A percentile compares a stretch with the other conserved stretches of the same genome.
Evolutionary conservation across 1,140 invertebrate species (phyloP).

Genomic region (Harlomillsia oculata): DNA sequence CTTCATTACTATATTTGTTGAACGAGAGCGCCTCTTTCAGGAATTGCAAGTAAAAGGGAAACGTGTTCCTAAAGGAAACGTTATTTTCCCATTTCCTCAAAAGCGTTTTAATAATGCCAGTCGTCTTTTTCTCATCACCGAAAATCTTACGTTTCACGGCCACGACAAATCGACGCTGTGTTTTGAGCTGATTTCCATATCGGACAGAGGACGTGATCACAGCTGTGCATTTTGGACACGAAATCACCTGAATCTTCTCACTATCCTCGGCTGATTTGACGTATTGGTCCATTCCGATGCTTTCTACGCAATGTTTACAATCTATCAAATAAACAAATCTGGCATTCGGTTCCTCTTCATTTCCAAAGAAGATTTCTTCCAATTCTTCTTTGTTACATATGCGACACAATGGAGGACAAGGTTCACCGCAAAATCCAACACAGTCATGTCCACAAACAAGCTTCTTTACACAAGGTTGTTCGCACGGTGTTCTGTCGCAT

Average conservation of each 20-base stretch:
- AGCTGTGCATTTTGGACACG: constrained; percentile 46
- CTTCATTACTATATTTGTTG: constrained; percentile 2
- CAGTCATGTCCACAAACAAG: constrained; percentile 52
- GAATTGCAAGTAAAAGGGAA: not conserved
- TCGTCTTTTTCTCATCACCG: constrained; percentile 22
- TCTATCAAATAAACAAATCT: constrained; percentile 54
- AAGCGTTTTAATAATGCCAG: not conserved
- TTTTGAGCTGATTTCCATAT: constrained; percentile 43
- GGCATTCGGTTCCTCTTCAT: constrained; percentile 48
- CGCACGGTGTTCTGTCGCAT: constrained; percentile 47
- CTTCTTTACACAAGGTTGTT: constrained; percentile 43
- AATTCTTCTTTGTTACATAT: constrained; percentile 44
- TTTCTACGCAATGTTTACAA: constrained; percentile 54
- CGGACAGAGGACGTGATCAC: constrained; percentile 42
- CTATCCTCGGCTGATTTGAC: constrained; percentile 42
- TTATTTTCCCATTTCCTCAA: not conserved
- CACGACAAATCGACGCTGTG: constrained; percentile 39
- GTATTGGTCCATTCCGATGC: constrained; percentile 45
- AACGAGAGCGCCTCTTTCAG: not conserved
- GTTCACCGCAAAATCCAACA: constrained; percentile 59
- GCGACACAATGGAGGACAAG: constrained; percentile 44
- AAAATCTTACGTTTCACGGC: constrained; percentile 39
- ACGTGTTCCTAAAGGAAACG: not conserved
- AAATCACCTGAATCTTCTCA: constrained; percentile 40
- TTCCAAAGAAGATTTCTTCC: constrained; percentile 47